Percentiles rank a stretch among this genome's conserved stretches.
Evolutionary conservation across 2,888 invertebrate genomes (phyloP).

Genomic region (Cyclophora albipunctata): DNA sequence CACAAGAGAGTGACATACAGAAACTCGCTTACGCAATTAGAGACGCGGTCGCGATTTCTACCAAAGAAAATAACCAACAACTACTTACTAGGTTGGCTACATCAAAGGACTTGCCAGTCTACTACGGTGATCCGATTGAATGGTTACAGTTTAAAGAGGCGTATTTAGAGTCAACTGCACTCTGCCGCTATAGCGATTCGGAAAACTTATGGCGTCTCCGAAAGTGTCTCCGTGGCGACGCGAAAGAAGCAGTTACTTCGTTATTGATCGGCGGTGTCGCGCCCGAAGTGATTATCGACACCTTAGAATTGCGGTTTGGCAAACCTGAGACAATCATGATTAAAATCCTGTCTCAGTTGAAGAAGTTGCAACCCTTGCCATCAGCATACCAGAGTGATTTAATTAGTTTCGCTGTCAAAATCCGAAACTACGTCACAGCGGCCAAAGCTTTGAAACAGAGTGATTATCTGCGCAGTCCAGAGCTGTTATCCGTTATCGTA

Average conservation of each 20-base stretch:
- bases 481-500: neutral
- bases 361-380: neutral
- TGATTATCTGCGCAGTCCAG: neutral
- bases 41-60: neutral
- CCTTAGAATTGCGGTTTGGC: neutral
- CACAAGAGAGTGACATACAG: neutral
- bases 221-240: neutral
- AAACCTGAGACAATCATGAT: neutral
- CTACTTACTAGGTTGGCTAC: neutral
- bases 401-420: neutral
- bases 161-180: neutral
- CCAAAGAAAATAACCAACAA: neutral
- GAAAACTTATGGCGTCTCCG: neutral
- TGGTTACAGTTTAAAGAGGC: neutral
- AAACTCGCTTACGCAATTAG: neutral
- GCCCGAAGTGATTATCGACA: neutral
- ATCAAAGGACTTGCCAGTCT: neutral
- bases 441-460: neutral
- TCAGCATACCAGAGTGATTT: neutral
- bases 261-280: neutral
- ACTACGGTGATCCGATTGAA: neutral
- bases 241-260: neutral
- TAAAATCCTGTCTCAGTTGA: neutral
- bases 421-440: neutral
- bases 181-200: neutral